Evolutionary conservation across 1,140 invertebrate genomes (phyloP).

Genomic region (Holotrichia oblita): DNA sequence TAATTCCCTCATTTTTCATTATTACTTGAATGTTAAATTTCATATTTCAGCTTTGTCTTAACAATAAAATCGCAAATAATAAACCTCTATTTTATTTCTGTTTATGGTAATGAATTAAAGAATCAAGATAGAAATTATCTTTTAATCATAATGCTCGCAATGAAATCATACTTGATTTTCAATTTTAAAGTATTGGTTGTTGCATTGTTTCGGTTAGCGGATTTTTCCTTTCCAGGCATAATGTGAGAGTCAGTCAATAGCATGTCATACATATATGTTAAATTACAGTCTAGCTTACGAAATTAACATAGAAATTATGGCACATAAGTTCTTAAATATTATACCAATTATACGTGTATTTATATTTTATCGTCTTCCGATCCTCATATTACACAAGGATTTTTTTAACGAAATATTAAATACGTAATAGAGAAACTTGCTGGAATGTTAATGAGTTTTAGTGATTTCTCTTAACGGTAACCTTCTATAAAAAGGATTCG

Average conservation of each 20-base stretch:
- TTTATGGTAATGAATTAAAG: too few relatives aligned
- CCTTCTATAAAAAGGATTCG: background rate
- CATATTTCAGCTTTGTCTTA: too few relatives aligned
- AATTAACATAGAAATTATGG: background rate
- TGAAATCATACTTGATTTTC: too few relatives aligned
- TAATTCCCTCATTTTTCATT: too few relatives aligned
- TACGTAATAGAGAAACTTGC: background rate
- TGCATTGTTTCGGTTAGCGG: too few relatives aligned
- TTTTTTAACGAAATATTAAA: background rate
- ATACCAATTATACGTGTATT: background rate
- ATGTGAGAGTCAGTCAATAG: background rate
- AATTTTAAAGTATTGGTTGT: too few relatives aligned
- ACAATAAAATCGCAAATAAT: too few relatives aligned
- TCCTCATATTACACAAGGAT: slow-evolving; percentile 9
- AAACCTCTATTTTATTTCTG: too few relatives aligned
- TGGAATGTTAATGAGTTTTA: background rate
- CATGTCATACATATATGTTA: slow-evolving; percentile 16
- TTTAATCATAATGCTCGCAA: too few relatives aligned
- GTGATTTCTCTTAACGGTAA: background rate
- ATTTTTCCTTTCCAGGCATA: too few relatives aligned
- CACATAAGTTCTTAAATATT: background rate
- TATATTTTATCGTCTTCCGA: background rate
- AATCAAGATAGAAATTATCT: too few relatives aligned
- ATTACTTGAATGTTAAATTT: too few relatives aligned
- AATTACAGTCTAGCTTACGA: background rate